A percentile compares a stretch with the other conserved stretches of the same genome.
phyloP scores from a whole-genome alignment of 2,797 vertebrate species.

The Melanotaenia boesemani region DNA sequence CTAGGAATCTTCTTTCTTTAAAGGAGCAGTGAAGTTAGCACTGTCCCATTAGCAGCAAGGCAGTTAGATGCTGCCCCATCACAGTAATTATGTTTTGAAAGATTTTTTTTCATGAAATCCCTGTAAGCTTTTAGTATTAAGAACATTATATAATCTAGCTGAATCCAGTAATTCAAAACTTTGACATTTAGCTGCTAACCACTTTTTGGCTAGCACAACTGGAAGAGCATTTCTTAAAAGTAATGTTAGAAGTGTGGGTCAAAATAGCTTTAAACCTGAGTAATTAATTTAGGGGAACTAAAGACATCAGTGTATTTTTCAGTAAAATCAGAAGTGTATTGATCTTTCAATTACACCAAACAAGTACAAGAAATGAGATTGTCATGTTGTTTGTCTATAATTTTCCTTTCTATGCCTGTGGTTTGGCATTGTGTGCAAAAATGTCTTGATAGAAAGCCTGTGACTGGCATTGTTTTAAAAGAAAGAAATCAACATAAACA shows the following conservation, averaged over 20 bases:
- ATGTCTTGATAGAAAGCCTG: conserved; percentile 21
- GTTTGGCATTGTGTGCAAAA: conserved; percentile 38
- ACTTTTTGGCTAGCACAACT: too few relatives aligned
- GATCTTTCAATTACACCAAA: conserved; percentile 36
- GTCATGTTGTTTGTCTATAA: conserved; percentile 44
- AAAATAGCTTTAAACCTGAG: not conserved
- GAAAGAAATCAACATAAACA: conserved; percentile 51
- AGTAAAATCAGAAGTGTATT: conserved; percentile 16
- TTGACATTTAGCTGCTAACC: too few relatives aligned
- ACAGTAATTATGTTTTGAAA: too few relatives aligned
- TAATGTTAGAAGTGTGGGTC: not conserved
- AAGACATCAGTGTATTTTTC: conserved; percentile 7
- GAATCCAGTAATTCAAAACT: too few relatives aligned
- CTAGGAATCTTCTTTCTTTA: too few relatives aligned
- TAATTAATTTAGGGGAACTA: not conserved
- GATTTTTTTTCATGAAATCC: too few relatives aligned
- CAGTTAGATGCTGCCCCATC: too few relatives aligned
- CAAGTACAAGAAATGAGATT: conserved; percentile 44
- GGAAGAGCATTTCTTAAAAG: not conserved
- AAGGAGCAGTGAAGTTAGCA: too few relatives aligned
- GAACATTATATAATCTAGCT: too few relatives aligned
- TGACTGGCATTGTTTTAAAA: conserved; percentile 50
- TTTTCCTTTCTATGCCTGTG: conserved; percentile 50
- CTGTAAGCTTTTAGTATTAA: too few relatives aligned
- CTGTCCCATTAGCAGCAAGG: too few relatives aligned